Evolutionary conservation across 1,140 invertebrate genomes (phyloP).

Genomic region (Dinoponera quadriceps): DNA sequence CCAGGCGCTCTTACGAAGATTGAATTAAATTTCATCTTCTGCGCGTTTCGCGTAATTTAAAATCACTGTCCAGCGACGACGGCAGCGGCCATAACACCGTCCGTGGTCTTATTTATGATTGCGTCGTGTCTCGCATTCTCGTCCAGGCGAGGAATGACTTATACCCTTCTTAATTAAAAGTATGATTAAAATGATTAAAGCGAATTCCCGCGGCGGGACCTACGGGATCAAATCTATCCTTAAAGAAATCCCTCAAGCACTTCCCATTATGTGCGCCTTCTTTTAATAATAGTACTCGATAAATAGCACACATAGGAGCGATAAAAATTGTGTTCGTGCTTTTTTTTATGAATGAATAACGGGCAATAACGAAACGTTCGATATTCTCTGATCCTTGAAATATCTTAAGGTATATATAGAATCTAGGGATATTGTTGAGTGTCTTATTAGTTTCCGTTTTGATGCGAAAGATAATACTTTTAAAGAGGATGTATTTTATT

Average conservation of each 20-base stretch:
- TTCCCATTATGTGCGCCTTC: background rate
- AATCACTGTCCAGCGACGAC: constrained; percentile 50
- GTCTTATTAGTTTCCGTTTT: background rate
- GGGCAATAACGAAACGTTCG: background rate
- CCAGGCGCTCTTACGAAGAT: constrained; percentile 28
- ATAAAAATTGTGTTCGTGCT: constrained; percentile 8
- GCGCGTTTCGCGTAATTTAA: constrained; percentile 59
- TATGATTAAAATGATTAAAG: constrained; percentile 31
- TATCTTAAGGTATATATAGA: constrained; percentile 15
- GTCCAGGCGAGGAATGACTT: constrained; percentile 52
- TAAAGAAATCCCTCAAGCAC: background rate
- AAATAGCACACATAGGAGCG: background rate
- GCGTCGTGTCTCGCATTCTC: constrained; percentile 31
- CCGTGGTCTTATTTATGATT: constrained; percentile 58
- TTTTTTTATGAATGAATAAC: background rate
- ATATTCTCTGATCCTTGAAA: background rate
- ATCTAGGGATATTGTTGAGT: background rate
- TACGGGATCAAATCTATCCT: background rate
- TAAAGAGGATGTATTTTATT: constrained; percentile 27
- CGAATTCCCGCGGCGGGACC: background rate
- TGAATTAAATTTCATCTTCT: constrained; percentile 65
- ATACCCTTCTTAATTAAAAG: constrained; percentile 55
- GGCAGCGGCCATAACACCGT: constrained; percentile 28
- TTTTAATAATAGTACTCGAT: background rate
- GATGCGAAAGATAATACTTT: background rate